A percentile compares a stretch with the other conserved stretches of the same genome.
These are phyloP conservation scores for Coptotermes formosanus DNA, from an alignment of 1,140 invertebrate genomes.

Conservation along the genomic window DNA sequence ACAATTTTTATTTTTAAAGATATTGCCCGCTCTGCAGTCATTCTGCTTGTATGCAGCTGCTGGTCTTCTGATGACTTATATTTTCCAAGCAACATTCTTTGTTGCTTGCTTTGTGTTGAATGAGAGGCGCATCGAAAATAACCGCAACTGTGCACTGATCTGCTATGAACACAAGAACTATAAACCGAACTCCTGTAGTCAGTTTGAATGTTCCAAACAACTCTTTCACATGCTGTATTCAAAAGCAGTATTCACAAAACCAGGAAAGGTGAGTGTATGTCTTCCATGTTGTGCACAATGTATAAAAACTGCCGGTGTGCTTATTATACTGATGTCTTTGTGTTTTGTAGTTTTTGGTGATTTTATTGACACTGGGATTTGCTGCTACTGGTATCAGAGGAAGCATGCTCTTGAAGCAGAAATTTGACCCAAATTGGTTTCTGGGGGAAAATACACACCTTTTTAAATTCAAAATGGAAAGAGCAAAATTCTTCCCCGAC, in stretches of 20 bases:
- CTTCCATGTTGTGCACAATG: not conserved
- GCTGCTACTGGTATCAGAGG: slow-evolving; percentile 61
- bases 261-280: slow-evolving; percentile 53
- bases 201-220: slow-evolving; percentile 19
- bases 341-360: slow-evolving; percentile 50
- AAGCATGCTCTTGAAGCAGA: slow-evolving; percentile 63
- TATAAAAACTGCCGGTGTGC: not conserved
- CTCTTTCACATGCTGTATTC: slow-evolving; percentile 55
- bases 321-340: not conserved
- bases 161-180: slow-evolving; percentile 62
- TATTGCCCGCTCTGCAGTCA: slow-evolving; percentile 69
- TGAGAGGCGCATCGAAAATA: slow-evolving; percentile 58
- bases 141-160: slow-evolving; percentile 64
- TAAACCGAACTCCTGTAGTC: slow-evolving; percentile 45
- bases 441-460: slow-evolving; percentile 68
- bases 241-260: slow-evolving; percentile 57
- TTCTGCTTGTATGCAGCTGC: slow-evolving; percentile 74
- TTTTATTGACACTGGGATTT: slow-evolving; percentile 58
- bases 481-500: slow-evolving; percentile 60
- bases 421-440: slow-evolving; percentile 78
- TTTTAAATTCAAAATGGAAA: slow-evolving; percentile 57
- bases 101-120: slow-evolving; percentile 73
- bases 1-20: slow-evolving; percentile 49
- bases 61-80: slow-evolving; percentile 69
- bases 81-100: slow-evolving; percentile 75